Conservation (phyloP, 2,113 vertebrate species). For the Sturnira hondurensis region DNA sequence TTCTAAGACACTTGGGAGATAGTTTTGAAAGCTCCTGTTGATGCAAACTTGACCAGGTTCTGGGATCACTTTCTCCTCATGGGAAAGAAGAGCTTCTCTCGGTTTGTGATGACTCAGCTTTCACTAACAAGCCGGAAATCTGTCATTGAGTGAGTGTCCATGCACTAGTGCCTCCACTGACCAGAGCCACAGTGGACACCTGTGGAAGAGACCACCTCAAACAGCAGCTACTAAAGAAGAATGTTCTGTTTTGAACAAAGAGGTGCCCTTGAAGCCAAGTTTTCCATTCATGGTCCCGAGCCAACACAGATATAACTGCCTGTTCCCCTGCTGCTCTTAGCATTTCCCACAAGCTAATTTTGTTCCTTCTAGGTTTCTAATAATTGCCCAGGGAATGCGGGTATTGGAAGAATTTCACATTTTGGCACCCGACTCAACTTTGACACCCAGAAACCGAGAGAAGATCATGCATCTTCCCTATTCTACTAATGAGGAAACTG, state of each 20-base stretch:
- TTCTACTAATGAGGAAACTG: neutral
- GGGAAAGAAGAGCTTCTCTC: conserved; percentile 51
- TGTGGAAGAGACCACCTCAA: neutral
- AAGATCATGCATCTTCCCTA: neutral
- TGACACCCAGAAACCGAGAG: neutral
- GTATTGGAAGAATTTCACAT: neutral
- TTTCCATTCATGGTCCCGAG: neutral
- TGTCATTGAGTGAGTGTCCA: neutral
- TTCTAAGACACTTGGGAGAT: neutral
- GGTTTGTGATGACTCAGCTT: neutral
- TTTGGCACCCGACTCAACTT: neutral
- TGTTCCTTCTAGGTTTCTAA: conserved; percentile 27
- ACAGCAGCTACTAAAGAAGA: neutral
- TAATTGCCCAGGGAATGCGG: neutral
- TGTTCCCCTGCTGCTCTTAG: neutral
- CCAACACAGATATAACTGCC: neutral
- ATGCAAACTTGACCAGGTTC: conserved; percentile 58
- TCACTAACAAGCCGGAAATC: conserved; percentile 54
- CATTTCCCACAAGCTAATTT: neutral
- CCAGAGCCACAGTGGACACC: too few species aligned
- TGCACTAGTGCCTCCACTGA: too few species aligned
- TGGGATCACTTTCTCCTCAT: conserved; percentile 67
- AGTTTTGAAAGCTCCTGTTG: conserved; percentile 59
- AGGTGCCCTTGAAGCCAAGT: neutral
- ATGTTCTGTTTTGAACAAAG: neutral